A percentile compares a stretch with the other conserved stretches of the same genome.
These are phyloP conservation scores for Prosopocoilus inquinatus DNA, from an alignment of 2,888 invertebrate genomes.

Conservation along the genomic window DNA sequence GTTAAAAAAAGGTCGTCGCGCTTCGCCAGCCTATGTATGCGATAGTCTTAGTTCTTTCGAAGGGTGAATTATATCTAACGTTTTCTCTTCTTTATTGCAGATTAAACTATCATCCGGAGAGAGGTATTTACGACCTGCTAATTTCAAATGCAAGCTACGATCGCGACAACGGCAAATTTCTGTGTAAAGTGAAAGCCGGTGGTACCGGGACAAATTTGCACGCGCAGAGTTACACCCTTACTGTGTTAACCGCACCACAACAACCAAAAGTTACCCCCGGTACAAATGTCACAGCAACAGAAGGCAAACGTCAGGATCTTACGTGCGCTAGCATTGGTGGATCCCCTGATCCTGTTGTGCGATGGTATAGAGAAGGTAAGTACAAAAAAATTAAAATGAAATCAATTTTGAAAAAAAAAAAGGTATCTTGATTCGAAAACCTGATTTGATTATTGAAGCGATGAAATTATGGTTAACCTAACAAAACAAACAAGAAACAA, in stretches of 20 bases:
- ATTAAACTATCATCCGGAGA: conserved; percentile 73
- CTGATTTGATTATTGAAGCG: no score
- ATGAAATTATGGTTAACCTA: no score
- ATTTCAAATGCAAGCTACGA: conserved; percentile 88
- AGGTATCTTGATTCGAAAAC: no score
- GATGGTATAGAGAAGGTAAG: conserved; percentile 74
- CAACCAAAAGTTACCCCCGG: conserved; percentile 77
- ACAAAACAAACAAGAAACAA: no score
- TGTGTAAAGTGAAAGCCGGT: conserved; percentile 82
- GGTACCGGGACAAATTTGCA: conserved; percentile 82
- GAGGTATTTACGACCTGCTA: conserved; percentile 84
- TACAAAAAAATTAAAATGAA: neutral
- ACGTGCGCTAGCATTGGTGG: conserved; percentile 84
- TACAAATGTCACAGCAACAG: conserved; percentile 75
- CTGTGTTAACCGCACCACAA: conserved; percentile 82
- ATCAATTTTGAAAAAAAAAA: no score
- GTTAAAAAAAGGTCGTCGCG: no score
- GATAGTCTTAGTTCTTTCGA: no score
- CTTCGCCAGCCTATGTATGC: no score
- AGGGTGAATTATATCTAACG: neutral
- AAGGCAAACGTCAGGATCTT: conserved; percentile 73
- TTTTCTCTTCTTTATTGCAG: conserved; percentile 50
- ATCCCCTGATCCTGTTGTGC: conserved; percentile 85
- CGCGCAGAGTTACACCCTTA: conserved; percentile 78
- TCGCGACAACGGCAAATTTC: conserved; percentile 88